These are phyloP conservation scores for Tromatobia lineatoria DNA, from an alignment of 2,888 invertebrate species.

Conservation along the genomic window DNA sequence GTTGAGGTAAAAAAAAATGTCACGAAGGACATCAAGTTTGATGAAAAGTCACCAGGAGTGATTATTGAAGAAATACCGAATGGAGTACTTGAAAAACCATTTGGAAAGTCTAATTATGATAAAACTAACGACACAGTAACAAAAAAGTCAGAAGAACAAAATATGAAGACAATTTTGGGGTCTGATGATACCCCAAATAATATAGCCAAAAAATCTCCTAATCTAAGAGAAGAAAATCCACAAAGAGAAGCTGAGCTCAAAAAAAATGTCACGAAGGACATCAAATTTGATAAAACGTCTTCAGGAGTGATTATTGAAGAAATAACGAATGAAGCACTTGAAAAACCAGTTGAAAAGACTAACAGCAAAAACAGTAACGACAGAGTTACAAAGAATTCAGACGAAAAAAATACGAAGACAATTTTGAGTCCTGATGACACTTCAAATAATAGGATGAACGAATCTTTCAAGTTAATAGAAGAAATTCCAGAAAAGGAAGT, in stretches of 20 bases:
- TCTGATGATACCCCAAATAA: not conserved
- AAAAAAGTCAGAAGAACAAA: not conserved
- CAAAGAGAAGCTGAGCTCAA: not conserved
- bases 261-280: not conserved
- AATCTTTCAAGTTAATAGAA: not conserved
- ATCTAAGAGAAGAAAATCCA: not conserved
- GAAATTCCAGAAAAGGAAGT: not conserved
- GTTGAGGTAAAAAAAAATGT: not conserved
- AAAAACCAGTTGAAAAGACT: not conserved
- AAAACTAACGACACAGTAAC: not conserved
- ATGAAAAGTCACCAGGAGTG: conserved; percentile 66
- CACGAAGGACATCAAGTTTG: conserved; percentile 25
- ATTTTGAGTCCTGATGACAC: not conserved
- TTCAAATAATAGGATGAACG: not conserved
- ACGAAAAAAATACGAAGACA: not conserved
- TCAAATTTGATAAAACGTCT: conserved; percentile 62
- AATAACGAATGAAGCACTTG: not conserved
- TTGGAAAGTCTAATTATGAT: not conserved
- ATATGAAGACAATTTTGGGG: not conserved
- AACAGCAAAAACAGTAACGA: too few species aligned
- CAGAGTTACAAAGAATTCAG: too few species aligned
- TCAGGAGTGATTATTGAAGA: conserved; percentile 45
- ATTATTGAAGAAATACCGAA: conserved; percentile 75
- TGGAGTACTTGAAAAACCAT: conserved; percentile 37
- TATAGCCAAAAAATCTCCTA: not conserved